Evolutionary conservation across 2,888 invertebrate genomes (phyloP).

Genomic region (Dicyrtomina minuta): DNA sequence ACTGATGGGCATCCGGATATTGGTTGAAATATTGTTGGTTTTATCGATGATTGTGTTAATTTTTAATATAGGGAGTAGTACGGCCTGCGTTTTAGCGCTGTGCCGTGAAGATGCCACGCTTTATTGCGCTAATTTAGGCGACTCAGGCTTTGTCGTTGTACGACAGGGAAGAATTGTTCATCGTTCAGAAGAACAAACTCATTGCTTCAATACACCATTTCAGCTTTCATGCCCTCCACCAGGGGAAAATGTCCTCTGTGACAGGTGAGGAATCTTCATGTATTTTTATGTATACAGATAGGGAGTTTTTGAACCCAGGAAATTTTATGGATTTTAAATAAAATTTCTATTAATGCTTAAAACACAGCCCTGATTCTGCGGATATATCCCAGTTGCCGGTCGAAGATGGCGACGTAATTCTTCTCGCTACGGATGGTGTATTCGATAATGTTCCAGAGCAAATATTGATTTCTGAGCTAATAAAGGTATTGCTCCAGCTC

Average conservation of each 20-base stretch:
- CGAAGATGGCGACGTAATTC: constrained; percentile 89
- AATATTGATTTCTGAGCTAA: constrained; percentile 82
- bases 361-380: constrained; percentile 86
- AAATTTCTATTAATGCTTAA: constrained; percentile 37
- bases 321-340: too few species aligned
- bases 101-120: constrained; percentile 86
- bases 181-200: constrained; percentile 94
- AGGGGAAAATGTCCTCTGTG: constrained; percentile 84
- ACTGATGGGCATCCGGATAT: too few species aligned
- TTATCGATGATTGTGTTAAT: too few species aligned
- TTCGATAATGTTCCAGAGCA: constrained; percentile 97
- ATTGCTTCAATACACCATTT: constrained; percentile 98
- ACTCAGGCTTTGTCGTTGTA: constrained; percentile 94
- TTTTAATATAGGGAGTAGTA: constrained; percentile 78
- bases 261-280: constrained; percentile 66
- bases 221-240: constrained; percentile 93
- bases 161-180: constrained; percentile 83
- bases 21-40: too few species aligned
- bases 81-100: constrained; percentile 92
- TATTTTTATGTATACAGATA: too few species aligned
- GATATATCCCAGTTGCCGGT: constrained; percentile 83
- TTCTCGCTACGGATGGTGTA: constrained; percentile 95
- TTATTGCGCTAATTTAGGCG: constrained; percentile 97
- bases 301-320: neutral
- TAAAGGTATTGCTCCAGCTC: constrained; percentile 57